These are phyloP conservation scores for Leptosomus discolor DNA, from an alignment of 2,113 vertebrate genomes.

Conservation along the genomic window DNA sequence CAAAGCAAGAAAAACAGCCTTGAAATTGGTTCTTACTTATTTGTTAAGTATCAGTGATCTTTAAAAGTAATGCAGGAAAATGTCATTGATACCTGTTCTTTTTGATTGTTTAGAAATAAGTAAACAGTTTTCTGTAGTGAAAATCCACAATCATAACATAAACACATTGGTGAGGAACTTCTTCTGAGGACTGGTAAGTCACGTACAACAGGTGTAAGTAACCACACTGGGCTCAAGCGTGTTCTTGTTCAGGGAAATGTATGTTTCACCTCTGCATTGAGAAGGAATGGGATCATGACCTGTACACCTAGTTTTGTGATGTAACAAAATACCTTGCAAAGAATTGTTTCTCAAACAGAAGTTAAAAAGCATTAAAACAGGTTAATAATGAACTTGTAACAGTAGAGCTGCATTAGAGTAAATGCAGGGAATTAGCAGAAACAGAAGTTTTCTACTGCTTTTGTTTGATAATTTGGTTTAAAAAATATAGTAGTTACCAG, in stretches of 20 bases:
- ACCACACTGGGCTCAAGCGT: neutral
- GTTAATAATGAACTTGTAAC: neutral
- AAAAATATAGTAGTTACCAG: neutral
- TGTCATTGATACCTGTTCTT: neutral
- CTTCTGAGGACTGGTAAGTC: neutral
- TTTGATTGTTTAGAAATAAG: neutral
- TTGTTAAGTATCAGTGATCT: neutral
- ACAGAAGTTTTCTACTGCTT: neutral
- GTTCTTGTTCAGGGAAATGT: neutral
- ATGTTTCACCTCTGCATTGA: neutral
- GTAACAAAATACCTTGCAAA: neutral
- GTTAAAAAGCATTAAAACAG: neutral
- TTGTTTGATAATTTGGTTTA: neutral
- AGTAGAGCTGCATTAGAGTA: neutral
- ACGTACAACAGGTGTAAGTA: neutral
- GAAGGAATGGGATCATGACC: neutral
- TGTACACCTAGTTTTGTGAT: neutral
- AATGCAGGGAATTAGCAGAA: neutral
- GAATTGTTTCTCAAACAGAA: neutral
- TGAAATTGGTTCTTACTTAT: neutral
- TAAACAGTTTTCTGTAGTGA: neutral
- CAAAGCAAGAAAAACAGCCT: neutral
- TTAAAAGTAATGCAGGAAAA: neutral
- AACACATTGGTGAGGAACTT: neutral
- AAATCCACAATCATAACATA: neutral